A percentile compares a stretch with the other conserved stretches of the same genome.
These are phyloP conservation scores for Antitype chi DNA, from an alignment of 2,888 invertebrate species.

Conservation along the genomic window DNA sequence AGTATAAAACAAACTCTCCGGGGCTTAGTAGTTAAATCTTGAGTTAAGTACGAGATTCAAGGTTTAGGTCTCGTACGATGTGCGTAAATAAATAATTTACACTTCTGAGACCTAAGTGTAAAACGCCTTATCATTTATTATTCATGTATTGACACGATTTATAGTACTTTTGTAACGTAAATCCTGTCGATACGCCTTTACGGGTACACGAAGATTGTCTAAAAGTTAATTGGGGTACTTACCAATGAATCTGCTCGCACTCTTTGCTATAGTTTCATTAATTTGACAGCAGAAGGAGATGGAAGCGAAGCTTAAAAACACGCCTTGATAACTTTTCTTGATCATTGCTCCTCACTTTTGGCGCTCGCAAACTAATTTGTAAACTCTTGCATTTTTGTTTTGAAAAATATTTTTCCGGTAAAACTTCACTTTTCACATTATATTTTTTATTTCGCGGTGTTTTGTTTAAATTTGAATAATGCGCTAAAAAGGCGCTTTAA, in stretches of 20 bases:
- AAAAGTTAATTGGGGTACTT: conserved; percentile 67
- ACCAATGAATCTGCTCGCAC: conserved; percentile 88
- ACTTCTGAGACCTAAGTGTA: conserved; percentile 61
- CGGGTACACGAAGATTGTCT: conserved; percentile 23
- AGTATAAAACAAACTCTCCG: conserved; percentile 52
- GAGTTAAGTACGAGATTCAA: conserved; percentile 55
- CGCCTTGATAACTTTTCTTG: conserved; percentile 87
- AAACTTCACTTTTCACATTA: conserved; percentile 65
- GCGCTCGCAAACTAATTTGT: conserved; percentile 63
- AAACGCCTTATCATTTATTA: conserved; percentile 61
- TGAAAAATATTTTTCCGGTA: conserved; percentile 24
- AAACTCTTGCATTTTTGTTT: conserved; percentile 67
- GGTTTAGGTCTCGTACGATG: conserved; percentile 54
- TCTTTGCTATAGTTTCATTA: conserved; percentile 88
- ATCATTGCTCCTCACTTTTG: conserved; percentile 81
- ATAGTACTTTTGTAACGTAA: conserved; percentile 54
- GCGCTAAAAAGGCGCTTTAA: conserved; percentile 63
- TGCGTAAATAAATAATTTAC: conserved; percentile 65
- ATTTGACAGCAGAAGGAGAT: conserved; percentile 89
- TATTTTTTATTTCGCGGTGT: conserved; percentile 43
- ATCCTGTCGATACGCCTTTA: conserved; percentile 48
- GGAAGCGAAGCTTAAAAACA: conserved; percentile 87
- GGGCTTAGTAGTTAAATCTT: conserved; percentile 60
- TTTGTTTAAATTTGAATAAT: conserved; percentile 46
- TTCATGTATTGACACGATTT: conserved; percentile 61